phyloP scores from a whole-genome alignment of 1,140 invertebrate genomes.

The Drosophila bocki region DNA sequence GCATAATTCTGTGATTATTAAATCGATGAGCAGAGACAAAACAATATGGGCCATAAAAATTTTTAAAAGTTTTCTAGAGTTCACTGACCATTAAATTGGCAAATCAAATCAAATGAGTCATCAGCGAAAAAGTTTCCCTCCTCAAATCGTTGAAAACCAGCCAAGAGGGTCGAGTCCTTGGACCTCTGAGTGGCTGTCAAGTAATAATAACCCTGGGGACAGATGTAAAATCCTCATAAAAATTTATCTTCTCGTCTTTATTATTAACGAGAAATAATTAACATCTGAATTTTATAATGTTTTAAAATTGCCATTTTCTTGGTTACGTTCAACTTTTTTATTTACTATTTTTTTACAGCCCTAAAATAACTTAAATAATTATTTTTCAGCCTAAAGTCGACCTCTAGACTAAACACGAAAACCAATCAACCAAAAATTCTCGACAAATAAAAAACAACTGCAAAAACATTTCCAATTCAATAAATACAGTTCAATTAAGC shows the following conservation, averaged over 20 bases:
- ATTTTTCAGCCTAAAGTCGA: too few relatives aligned
- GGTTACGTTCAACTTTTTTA: neutral
- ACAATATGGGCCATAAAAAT: slow-evolving; percentile 18
- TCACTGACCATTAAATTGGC: slow-evolving; percentile 71
- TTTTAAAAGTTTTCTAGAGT: slow-evolving; percentile 39
- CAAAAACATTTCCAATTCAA: slow-evolving; percentile 37
- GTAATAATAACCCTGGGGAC: slow-evolving; percentile 5
- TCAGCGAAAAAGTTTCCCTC: slow-evolving; percentile 41
- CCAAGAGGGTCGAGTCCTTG: neutral
- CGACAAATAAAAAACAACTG: neutral
- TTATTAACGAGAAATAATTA: neutral
- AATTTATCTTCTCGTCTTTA: neutral
- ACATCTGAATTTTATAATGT: too few relatives aligned
- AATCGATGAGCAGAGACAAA: slow-evolving; percentile 45
- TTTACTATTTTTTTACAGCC: too few relatives aligned
- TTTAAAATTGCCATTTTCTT: too few relatives aligned
- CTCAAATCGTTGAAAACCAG: neutral
- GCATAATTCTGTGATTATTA: slow-evolving; percentile 60
- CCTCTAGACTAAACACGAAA: neutral
- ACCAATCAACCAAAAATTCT: neutral
- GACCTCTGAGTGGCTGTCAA: slow-evolving; percentile 5
- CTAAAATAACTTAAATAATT: neutral
- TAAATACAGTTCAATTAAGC: slow-evolving; percentile 36
- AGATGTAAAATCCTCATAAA: slow-evolving; percentile 6
- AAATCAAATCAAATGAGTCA: slow-evolving; percentile 75